phyloP scores from a whole-genome alignment of 1,140 invertebrate genomes.

The Meloidogyne hapla region DNA sequence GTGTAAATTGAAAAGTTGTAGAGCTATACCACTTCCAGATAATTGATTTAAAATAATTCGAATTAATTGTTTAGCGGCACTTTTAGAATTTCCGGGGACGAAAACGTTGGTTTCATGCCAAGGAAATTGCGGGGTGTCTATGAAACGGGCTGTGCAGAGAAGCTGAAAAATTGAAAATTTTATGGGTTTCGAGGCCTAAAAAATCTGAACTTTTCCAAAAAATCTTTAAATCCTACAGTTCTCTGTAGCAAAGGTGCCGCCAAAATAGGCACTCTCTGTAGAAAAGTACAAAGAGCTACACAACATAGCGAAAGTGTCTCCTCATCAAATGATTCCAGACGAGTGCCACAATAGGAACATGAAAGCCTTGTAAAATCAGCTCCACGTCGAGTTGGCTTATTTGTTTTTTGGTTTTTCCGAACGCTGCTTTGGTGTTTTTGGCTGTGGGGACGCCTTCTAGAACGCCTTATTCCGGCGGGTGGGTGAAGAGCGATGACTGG shows the following conservation, averaged over 20 bases:
- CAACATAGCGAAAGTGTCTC: slow-evolving; percentile 92
- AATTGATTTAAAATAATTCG: slow-evolving; percentile 88
- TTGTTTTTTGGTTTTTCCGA: not conserved
- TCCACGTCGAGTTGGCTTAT: slow-evolving; percentile 42
- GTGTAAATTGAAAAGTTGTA: slow-evolving; percentile 87
- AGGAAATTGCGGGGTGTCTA: slow-evolving; percentile 67
- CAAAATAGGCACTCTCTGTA: slow-evolving; percentile 86
- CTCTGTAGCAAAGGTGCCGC: slow-evolving; percentile 88
- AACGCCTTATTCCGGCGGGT: not conserved
- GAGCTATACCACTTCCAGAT: slow-evolving; percentile 76
- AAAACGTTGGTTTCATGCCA: slow-evolving; percentile 77
- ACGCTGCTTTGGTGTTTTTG: slow-evolving; percentile 1
- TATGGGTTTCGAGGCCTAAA: slow-evolving; percentile 56
- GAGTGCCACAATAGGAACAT: slow-evolving; percentile 69
- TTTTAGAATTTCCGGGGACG: slow-evolving; percentile 81
- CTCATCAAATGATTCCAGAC: slow-evolving; percentile 87
- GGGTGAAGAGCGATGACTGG: slow-evolving; percentile 24
- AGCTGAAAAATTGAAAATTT: slow-evolving; percentile 68
- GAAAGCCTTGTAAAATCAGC: slow-evolving; percentile 71
- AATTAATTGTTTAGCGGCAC: slow-evolving; percentile 92
- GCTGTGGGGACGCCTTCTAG: not conserved
- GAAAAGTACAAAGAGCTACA: slow-evolving; percentile 87
- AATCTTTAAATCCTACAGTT: slow-evolving; percentile 79
- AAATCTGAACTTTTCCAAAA: too few relatives aligned
- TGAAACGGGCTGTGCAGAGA: slow-evolving; percentile 51